Evolutionary conservation across 2,888 invertebrate species (phyloP).

Genomic region (Lithophane socia): DNA sequence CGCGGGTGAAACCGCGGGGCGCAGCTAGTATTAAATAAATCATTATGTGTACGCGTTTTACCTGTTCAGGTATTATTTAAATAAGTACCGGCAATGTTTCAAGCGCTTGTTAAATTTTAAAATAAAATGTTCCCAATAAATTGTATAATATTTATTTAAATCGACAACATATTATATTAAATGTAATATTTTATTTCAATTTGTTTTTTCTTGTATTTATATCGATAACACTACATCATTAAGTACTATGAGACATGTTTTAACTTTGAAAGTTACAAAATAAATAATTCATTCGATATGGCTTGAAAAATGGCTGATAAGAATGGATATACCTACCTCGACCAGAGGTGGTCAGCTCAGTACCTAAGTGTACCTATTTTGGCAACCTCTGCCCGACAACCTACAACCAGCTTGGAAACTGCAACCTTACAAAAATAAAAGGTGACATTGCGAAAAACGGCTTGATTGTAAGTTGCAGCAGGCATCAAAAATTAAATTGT

Average conservation of each 20-base stretch:
- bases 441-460: not conserved
- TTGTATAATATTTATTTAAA: conserved; percentile 54
- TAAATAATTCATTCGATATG: conserved; percentile 39
- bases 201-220: conserved; percentile 55
- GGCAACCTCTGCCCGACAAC: not conserved
- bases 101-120: conserved; percentile 34
- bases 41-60: not conserved
- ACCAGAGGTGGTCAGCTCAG: not conserved
- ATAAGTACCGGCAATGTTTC: not conserved
- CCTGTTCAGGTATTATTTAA: not conserved
- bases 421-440: not conserved
- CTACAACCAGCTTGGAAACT: not conserved
- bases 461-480: not conserved
- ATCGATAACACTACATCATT: conserved; percentile 42
- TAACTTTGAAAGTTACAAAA: conserved; percentile 31
- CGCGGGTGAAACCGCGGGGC: too few species aligned
- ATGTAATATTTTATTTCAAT: conserved; percentile 58
- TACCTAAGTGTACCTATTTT: not conserved
- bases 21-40: too few species aligned
- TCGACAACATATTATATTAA: conserved; percentile 39
- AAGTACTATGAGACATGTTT: conserved; percentile 33
- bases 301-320: conserved; percentile 21
- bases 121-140: conserved; percentile 44
- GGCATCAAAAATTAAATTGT: not conserved
- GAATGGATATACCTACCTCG: not conserved